Base-by-base conservation (phyloP, 2,888 invertebrate species). In the Sussaba pulchella region DNA sequence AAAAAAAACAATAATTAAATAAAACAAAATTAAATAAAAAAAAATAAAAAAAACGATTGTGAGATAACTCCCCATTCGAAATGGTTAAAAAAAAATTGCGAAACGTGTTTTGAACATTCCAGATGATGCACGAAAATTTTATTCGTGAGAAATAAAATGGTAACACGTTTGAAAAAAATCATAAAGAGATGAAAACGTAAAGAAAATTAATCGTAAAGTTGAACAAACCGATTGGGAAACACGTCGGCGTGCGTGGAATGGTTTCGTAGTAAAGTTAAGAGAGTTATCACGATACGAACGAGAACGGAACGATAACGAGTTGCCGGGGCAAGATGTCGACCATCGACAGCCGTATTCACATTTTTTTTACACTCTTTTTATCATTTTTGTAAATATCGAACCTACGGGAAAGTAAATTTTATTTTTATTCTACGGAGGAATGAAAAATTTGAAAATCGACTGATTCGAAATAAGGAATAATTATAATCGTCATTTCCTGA, bases 321-420 rank as follows among this genome's bases (percentile, higher is more conserved):
- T 5, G 36, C 21, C 21, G 39, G 57, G 8, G 45, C 47, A 67
- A 75, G 59, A 47, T 36, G 31, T 24, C 14, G 41, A 64, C 54
- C 43, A 64, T 45, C 63, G 41, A 64, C 52, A 43, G 64, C 39
- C 39, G 63, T 47, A 64, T 74, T 73, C 78, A 63, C 72, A 52
- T 73, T 17, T 73, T 73, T 73, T 14, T 41, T 57, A 47, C 67
- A 61, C 72, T 26, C 21, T 14, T 19, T 43, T 9, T 74, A 78
- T n/a, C n/a, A n/a, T n/a, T n/a, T n/a, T n/a, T n/a, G n/a, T n/a
- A n/a, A n/a, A 73, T 73, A 73, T 61, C 59, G 39, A 41, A 72
- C 31, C 39, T 71, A 12, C 45, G 61, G 14, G 52, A 78, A 71
- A 59, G 66, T 71, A 70, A 57, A 61, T 75, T 79, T 74, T 47